Conservation (phyloP, 2,888 invertebrate species). For the Polydrusus cervinus region DNA sequence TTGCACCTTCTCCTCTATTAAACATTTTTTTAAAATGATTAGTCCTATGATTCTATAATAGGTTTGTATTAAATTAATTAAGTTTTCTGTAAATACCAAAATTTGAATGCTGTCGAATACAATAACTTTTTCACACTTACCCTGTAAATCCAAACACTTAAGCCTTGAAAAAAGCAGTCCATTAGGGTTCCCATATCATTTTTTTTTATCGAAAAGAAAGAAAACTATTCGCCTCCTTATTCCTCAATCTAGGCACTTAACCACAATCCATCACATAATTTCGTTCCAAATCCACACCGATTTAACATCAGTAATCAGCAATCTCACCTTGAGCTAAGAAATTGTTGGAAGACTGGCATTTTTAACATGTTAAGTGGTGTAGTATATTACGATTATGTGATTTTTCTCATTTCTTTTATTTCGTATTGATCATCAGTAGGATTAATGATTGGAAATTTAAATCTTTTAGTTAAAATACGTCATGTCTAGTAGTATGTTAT, state of each 20-base stretch:
- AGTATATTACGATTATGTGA: not conserved
- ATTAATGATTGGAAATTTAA: no score
- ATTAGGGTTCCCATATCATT: not conserved
- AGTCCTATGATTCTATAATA: no score
- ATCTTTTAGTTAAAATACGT: no score
- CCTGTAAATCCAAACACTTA: no score
- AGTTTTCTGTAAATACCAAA: no score
- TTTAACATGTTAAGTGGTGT: not conserved
- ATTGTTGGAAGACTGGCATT: slow-evolving; percentile 6
- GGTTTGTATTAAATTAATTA: no score
- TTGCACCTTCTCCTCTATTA: slow-evolving; percentile 60
- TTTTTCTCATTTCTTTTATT: not conserved
- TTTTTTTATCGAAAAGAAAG: not conserved
- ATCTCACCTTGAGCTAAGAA: not conserved
- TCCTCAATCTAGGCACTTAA: not conserved
- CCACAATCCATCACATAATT: slow-evolving; percentile 12
- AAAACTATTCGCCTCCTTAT: not conserved
- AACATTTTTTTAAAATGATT: no score
- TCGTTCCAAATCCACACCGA: slow-evolving; percentile 3
- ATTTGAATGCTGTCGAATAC: no score
- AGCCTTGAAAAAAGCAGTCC: no score
- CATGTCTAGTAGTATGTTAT: no score
- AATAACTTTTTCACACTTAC: no score
- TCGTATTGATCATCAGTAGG: not conserved
- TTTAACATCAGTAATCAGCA: not conserved